A percentile compares a stretch with the other conserved stretches of the same genome.
These are phyloP conservation scores for Laticauda colubrina DNA, from an alignment of 2,113 vertebrate genomes.

Conservation along the genomic window DNA sequence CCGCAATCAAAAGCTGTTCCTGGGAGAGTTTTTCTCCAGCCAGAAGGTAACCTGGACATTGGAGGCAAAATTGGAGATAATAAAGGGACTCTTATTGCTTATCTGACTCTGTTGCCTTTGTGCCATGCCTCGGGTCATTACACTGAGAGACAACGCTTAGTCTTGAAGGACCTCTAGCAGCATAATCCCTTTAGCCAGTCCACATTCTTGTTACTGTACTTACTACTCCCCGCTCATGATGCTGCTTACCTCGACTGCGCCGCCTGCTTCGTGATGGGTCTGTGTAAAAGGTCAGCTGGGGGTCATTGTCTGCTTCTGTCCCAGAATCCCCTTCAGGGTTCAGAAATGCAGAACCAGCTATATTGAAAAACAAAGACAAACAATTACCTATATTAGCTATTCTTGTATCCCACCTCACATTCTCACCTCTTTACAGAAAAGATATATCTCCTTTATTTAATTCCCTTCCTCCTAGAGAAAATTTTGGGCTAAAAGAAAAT, in stretches of 20 bases:
- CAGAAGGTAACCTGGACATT: too few species aligned
- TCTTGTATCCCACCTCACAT: not conserved
- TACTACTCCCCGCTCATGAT: accelerated
- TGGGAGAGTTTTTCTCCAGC: too few species aligned
- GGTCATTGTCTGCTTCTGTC: constrained; percentile 94
- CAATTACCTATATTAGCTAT: not conserved
- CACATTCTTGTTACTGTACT: not conserved
- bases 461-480: not conserved
- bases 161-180: not conserved
- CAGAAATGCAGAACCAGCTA: constrained; percentile 93
- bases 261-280: constrained; percentile 93
- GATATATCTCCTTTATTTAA: not conserved
- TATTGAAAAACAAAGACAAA: constrained; percentile 19
- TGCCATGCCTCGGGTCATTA: too few species aligned
- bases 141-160: too few species aligned
- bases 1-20: too few species aligned
- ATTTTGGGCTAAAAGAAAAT: not conserved
- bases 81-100: too few species aligned
- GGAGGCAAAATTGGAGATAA: too few species aligned
- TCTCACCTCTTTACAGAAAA: not conserved
- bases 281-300: constrained; percentile 97
- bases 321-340: constrained; percentile 96
- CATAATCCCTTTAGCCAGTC: not conserved
- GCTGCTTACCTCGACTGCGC: constrained; percentile 85
- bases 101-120: too few species aligned